phyloP scores from a whole-genome alignment of 2,797 vertebrate genomes.

The Ctenopoma kingsleyae region DNA sequence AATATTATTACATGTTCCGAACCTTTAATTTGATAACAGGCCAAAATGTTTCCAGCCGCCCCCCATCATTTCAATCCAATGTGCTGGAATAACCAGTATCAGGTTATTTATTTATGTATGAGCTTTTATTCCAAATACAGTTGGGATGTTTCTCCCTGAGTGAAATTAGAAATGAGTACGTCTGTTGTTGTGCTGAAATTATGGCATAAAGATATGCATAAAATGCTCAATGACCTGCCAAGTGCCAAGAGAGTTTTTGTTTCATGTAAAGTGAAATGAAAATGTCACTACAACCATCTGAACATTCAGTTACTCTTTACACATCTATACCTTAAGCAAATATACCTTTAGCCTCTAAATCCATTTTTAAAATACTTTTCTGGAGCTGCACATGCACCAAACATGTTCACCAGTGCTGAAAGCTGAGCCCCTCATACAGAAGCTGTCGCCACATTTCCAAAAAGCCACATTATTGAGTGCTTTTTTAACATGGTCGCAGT shows the following conservation, averaged over 20 bases:
- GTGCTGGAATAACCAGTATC: conserved; percentile 73
- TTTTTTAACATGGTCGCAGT: conserved; percentile 86
- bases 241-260: conserved; percentile 47
- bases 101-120: conserved; percentile 77
- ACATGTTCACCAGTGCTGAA: conserved; percentile 77
- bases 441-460: conserved; percentile 83
- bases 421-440: conserved; percentile 73
- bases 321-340: conserved; percentile 46
- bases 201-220: conserved; percentile 35
- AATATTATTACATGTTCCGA: conserved; percentile 76
- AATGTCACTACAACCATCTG: conserved; percentile 47
- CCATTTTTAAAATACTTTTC: conserved; percentile 47
- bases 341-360: conserved; percentile 46
- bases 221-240: conserved; percentile 42
- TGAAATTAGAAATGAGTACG: conserved; percentile 38
- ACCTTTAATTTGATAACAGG: conserved; percentile 80
- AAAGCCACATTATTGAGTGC: conserved; percentile 85
- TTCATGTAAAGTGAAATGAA: conserved; percentile 40
- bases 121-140: conserved; percentile 58
- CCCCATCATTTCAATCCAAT: conserved; percentile 67
- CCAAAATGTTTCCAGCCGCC: conserved; percentile 77
- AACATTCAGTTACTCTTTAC: conserved; percentile 35
- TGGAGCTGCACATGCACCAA: conserved; percentile 69
- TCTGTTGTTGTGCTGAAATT: conserved; percentile 30
- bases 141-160: conserved; percentile 53